These are phyloP conservation scores for Mus minutoides DNA, from an alignment of 2,797 vertebrate genomes.

Conservation along the genomic window DNA sequence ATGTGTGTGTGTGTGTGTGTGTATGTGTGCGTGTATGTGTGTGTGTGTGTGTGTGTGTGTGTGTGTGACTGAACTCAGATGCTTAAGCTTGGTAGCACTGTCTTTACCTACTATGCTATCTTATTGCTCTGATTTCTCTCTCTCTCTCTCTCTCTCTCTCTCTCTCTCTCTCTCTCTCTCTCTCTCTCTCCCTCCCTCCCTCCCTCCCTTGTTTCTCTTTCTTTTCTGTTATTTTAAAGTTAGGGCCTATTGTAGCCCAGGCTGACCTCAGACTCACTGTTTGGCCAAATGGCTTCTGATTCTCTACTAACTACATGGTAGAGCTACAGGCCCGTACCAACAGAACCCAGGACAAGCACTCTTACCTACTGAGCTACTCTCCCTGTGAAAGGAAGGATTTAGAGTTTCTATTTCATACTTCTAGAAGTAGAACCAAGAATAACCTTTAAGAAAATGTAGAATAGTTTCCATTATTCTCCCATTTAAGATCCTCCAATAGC, in stretches of 20 bases:
- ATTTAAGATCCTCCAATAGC: not conserved
- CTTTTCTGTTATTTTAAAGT: not conserved
- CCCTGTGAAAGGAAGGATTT: not conserved
- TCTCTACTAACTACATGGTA: not conserved
- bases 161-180: fast-evolving
- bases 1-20: too few relatives aligned
- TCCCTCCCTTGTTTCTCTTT: not conserved
- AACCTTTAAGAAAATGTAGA: conserved; percentile 31
- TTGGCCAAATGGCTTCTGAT: not conserved
- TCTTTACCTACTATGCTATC: not conserved
- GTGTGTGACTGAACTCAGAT: not conserved
- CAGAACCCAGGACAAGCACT: not conserved
- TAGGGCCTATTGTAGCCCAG: not conserved
- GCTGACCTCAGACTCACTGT: not conserved
- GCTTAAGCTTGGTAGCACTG: not conserved
- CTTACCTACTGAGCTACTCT: not conserved
- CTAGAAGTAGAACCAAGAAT: not conserved
- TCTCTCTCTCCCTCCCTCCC: too few relatives aligned
- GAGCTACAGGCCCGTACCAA: not conserved
- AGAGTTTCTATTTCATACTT: not conserved
- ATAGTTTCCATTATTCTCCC: not conserved
- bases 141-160: too few relatives aligned
- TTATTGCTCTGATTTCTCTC: too few relatives aligned
- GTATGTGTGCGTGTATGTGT: too few relatives aligned
- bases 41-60: too few relatives aligned